Evolutionary conservation across 2,113 vertebrate species (phyloP).

Genomic region (Mustela lutreola): DNA sequence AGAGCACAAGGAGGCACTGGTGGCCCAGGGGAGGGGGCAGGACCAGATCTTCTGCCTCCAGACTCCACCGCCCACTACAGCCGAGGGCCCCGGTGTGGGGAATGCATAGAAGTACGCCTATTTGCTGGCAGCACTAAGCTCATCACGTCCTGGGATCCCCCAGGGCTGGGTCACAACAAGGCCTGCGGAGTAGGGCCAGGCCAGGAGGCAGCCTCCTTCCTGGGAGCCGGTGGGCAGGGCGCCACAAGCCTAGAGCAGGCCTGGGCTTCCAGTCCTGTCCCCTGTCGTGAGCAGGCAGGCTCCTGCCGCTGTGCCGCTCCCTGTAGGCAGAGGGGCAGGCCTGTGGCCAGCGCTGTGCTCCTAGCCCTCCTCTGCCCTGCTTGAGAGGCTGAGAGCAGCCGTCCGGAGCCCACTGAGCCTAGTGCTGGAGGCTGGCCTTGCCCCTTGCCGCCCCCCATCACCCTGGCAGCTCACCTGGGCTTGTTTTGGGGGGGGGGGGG

Average conservation of each 20-base stretch:
- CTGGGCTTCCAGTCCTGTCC: neutral
- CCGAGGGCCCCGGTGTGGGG: neutral
- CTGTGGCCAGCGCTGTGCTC: neutral
- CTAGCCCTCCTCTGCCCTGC: neutral
- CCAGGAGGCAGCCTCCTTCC: neutral
- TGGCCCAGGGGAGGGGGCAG: too few species aligned
- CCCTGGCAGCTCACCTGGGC: neutral
- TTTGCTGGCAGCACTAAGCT: neutral
- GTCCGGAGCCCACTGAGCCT: neutral
- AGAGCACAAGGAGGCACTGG: too few species aligned
- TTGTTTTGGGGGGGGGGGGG: accelerated
- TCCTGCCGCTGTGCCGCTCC: neutral
- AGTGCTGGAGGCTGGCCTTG: neutral
- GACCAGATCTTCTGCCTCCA: neutral
- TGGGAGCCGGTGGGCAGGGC: accelerated
- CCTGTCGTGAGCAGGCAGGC: accelerated
- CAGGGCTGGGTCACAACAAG: neutral
- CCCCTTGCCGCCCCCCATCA: accelerated
- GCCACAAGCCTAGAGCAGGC: neutral
- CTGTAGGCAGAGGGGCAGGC: neutral
- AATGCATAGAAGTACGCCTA: neutral
- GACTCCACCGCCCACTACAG: accelerated
- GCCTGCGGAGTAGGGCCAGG: neutral
- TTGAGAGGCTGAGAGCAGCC: neutral
- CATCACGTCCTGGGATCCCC: neutral